A percentile compares a stretch with the other conserved stretches of the same genome.
These are phyloP conservation scores for Passer domesticus DNA, from an alignment of 2,113 vertebrate genomes.

Conservation along the genomic window DNA sequence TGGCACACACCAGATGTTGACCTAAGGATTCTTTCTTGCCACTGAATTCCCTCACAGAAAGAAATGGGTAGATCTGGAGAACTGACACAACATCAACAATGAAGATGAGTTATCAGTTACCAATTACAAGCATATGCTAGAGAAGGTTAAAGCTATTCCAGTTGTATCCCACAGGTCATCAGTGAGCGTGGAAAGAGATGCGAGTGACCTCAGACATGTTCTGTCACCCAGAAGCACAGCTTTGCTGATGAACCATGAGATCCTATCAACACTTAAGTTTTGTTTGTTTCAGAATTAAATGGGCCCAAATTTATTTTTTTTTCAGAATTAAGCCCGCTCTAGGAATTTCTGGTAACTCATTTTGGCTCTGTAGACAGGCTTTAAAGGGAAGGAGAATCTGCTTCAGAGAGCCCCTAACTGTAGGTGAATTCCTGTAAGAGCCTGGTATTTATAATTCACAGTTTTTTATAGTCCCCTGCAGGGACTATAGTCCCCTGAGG, in stretches of 20 bases:
- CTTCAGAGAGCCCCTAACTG: background rate
- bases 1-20: background rate
- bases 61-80: background rate
- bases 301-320: background rate
- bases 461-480: background rate
- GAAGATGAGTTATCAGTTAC: background rate
- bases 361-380: background rate
- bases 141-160: background rate
- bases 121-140: background rate
- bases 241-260: background rate
- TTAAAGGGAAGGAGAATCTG: background rate
- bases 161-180: background rate
- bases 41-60: background rate
- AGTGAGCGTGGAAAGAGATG: background rate
- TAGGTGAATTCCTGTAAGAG: background rate
- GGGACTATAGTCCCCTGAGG: background rate
- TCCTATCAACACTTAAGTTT: background rate
- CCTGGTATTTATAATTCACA: background rate
- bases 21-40: background rate
- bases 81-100: rapidly evolving
- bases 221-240: rapidly evolving
- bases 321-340: background rate
- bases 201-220: background rate
- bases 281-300: background rate
- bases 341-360: background rate